Evolutionary conservation across 2,797 vertebrate genomes (phyloP).

Genomic region (Sorex maritimensis): DNA sequence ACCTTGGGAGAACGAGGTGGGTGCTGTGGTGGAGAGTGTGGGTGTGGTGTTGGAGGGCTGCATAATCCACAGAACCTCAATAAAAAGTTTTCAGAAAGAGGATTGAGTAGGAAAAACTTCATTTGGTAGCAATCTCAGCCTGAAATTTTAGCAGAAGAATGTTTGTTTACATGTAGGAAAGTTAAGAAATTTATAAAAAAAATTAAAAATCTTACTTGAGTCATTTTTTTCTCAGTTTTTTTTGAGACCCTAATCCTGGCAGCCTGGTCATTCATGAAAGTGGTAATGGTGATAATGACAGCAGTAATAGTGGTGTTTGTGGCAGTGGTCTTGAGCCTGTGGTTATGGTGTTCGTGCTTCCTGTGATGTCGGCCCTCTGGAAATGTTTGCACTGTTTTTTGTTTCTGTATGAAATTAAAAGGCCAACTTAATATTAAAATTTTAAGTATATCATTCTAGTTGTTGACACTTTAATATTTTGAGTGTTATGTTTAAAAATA

Average conservation of each 20-base stretch:
- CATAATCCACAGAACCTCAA: neutral
- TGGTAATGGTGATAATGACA: no score
- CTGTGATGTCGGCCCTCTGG: neutral
- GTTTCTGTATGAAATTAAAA: slow-evolving; percentile 23
- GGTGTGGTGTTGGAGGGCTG: no score
- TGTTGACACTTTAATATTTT: slow-evolving; percentile 61
- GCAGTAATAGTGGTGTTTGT: no score
- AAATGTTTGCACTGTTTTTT: neutral
- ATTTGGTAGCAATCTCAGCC: slow-evolving; percentile 18
- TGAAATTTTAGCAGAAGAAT: slow-evolving; percentile 21
- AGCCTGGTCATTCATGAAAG: no score
- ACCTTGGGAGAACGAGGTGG: no score
- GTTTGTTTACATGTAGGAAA: neutral
- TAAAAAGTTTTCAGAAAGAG: neutral
- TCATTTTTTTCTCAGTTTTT: slow-evolving; percentile 10
- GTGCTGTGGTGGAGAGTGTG: no score
- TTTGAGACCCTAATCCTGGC: neutral
- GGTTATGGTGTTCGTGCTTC: no score
- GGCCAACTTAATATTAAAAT: neutral
- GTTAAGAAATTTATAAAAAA: slow-evolving; percentile 20
- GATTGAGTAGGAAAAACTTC: neutral
- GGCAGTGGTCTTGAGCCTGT: no score
- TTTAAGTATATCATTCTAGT: slow-evolving; percentile 15
- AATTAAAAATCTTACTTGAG: neutral
- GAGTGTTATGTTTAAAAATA: neutral